Percentiles rank a stretch among this genome's conserved stretches.
phyloP scores from a whole-genome alignment of 2,888 invertebrate species.

The Microctonus brassicae region DNA sequence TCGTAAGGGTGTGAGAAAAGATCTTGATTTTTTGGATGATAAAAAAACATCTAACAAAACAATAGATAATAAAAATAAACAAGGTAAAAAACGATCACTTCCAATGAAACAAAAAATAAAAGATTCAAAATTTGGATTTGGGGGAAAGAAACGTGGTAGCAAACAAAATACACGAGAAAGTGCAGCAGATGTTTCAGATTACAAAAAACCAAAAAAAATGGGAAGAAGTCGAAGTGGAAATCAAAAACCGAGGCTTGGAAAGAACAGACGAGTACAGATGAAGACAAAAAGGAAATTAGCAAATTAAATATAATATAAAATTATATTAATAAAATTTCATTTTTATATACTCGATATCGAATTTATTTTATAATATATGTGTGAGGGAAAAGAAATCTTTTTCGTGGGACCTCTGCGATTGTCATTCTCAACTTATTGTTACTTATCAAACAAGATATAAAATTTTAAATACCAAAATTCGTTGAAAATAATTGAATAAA shows the following conservation, averaged over 20 bases:
- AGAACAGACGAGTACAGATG: slow-evolving; percentile 69
- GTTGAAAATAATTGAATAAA: too few relatives aligned
- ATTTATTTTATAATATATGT: too few relatives aligned
- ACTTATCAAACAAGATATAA: too few relatives aligned
- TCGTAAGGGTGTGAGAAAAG: slow-evolving; percentile 84
- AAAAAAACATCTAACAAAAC: slow-evolving; percentile 58
- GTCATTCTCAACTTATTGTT: too few relatives aligned
- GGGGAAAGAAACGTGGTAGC: slow-evolving; percentile 92
- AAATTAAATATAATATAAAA: slow-evolving; percentile 2
- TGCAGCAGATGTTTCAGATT: slow-evolving; percentile 77
- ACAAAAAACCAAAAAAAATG: slow-evolving; percentile 62
- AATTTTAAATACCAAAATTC: too few relatives aligned
- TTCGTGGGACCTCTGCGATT: too few relatives aligned
- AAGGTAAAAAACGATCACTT: slow-evolving; percentile 54
- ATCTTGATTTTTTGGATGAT: slow-evolving; percentile 85
- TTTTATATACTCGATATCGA: too few relatives aligned
- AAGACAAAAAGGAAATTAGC: slow-evolving; percentile 66
- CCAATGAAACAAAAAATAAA: slow-evolving; percentile 77
- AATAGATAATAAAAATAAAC: slow-evolving; percentile 59
- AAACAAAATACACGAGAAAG: slow-evolving; percentile 91
- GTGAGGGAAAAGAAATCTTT: too few relatives aligned
- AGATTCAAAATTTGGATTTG: slow-evolving; percentile 92
- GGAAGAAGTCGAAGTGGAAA: slow-evolving; percentile 45
- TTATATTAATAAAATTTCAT: slow-evolving; percentile 10
- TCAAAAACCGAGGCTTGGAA: slow-evolving; percentile 67